These are phyloP conservation scores for Eupithecia vulgata DNA, from an alignment of 2,888 invertebrate genomes.

Conservation along the genomic window DNA sequence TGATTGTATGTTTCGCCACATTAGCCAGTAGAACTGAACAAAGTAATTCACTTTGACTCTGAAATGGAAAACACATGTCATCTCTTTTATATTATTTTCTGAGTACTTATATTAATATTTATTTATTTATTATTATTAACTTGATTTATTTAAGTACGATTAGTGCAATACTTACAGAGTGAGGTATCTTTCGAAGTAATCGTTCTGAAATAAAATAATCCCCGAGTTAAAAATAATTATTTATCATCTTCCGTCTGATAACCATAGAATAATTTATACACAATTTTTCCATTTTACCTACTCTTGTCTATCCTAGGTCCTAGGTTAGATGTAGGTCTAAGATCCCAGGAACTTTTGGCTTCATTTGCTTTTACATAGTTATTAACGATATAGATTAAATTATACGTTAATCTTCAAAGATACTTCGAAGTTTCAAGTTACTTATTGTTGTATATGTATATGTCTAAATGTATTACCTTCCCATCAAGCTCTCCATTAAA, in stretches of 20 bases:
- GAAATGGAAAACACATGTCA: slow-evolving; percentile 47
- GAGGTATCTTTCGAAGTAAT: slow-evolving; percentile 78
- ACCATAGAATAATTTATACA: background rate
- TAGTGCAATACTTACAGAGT: slow-evolving; percentile 78
- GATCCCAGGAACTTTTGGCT: background rate
- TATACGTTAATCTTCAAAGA: background rate
- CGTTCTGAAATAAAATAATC: slow-evolving; percentile 69
- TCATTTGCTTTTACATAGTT: background rate
- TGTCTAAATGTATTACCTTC: slow-evolving; percentile 60
- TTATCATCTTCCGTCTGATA: background rate
- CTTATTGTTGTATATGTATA: background rate
- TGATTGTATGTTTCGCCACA: slow-evolving; percentile 87
- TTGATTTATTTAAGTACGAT: background rate
- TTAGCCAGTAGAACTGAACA: slow-evolving; percentile 87
- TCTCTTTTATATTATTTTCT: background rate
- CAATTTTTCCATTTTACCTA: background rate
- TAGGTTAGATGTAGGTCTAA: background rate
- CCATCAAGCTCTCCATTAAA: slow-evolving; percentile 68
- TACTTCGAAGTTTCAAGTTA: background rate
- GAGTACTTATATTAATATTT: too few relatives aligned
- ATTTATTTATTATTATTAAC: background rate
- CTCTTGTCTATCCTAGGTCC: background rate
- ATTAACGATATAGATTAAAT: background rate
- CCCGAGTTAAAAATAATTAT: background rate
- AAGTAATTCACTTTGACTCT: slow-evolving; percentile 84